Base-by-base conservation (phyloP, 2,888 invertebrate species). In the Phalera bucephala region DNA sequence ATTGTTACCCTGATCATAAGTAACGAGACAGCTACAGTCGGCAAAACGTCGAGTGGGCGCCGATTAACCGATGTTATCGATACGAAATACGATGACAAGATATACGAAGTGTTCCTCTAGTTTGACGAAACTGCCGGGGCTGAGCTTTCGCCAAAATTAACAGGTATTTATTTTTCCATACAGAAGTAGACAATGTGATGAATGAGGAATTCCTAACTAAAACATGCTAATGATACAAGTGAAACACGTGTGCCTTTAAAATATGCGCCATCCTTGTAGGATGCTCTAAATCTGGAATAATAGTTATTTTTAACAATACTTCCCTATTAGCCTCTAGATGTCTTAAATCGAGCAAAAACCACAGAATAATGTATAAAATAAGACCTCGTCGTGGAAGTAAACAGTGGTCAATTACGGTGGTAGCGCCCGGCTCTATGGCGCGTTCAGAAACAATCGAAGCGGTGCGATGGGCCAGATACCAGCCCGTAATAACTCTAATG, bases 381-480 rank as follows among this genome's bases (percentile, higher is more conserved):
- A 81, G 78, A 80, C 69, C 76, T 78, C 71, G 73, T 72, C 67
- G 72, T 72, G 70, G 76, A 82, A 80, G 85, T 84, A 87, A 88
- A 88, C 87, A 86, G 84, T 85, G 86, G 85, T 87, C 88, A 89
- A 88, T 89, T 88, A 88, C 75, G 74, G 74, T 63, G 80, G 80
- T 80, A 79, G 79, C 78, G 80, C 72, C 69, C 74, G 77, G 72
- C 72, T 77, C 71, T 74, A 78, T 76, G 75, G 83, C 79, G 79
- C 76, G 77, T 78, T 83, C 80, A 73, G 85, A 82, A 87, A 88
- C 88, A 88, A 87, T 87, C 86, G 88, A 83, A 81, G 84, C 85
- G 85, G 82, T 82, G 84, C 84, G 86, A 89, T 86, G 80, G 74
- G 72, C 78, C 79, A 85, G 86, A 88, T 88, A 88, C 80, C 73